These are phyloP conservation scores for Cryptomyrus ogoouensis DNA, from an alignment of 2,113 vertebrate species.

Conservation along the genomic window DNA sequence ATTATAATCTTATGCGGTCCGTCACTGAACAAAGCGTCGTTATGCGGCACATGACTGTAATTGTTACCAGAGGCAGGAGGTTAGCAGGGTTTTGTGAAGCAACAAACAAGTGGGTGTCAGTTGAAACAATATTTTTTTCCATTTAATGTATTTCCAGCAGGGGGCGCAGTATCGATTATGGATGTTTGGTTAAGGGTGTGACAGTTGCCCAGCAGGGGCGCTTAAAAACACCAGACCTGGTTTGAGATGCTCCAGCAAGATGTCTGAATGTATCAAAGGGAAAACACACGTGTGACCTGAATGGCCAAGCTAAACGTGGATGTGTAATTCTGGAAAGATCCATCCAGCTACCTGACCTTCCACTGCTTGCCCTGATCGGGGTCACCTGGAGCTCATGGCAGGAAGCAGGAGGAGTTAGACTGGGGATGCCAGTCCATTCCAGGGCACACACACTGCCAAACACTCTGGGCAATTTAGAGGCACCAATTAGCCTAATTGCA, in stretches of 20 bases:
- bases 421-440: neutral
- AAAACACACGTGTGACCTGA: neutral
- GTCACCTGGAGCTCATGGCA: neutral
- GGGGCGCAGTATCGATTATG: neutral
- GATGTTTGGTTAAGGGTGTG: neutral
- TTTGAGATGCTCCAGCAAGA: neutral
- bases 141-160: neutral
- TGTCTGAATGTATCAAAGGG: neutral
- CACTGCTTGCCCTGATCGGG: neutral
- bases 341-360: neutral
- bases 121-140: neutral
- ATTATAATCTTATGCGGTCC: too few relatives aligned
- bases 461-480: neutral
- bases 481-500: neutral
- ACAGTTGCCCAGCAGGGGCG: neutral
- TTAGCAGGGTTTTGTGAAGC: neutral
- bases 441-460: neutral
- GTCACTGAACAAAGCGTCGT: too few relatives aligned
- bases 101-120: too few relatives aligned
- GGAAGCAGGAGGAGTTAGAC: neutral
- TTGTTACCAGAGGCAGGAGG: neutral
- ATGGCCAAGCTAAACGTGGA: neutral
- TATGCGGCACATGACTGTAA: too few relatives aligned
- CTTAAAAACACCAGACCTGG: neutral
- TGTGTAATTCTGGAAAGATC: neutral